Conservation (phyloP, 35 echinoderm and acorn worm species). For the Ophioderma brevispina region DNA sequence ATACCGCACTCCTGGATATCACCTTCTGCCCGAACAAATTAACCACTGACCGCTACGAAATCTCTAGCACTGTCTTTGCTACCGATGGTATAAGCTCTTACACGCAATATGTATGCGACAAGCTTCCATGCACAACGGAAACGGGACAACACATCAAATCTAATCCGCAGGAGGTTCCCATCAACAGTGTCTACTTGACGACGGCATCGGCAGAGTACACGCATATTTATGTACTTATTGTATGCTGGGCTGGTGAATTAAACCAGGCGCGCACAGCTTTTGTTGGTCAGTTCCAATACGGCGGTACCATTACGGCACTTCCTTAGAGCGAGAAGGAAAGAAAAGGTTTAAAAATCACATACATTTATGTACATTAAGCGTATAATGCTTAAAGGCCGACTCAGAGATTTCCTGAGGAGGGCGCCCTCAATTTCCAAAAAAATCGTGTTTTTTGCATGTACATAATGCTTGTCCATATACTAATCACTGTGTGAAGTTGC, state of each 20-base stretch:
- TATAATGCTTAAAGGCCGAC: no score
- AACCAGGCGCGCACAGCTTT: not conserved
- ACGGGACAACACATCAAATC: not conserved
- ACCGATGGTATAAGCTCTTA: not conserved
- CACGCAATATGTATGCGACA: not conserved
- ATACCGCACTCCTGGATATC: not conserved
- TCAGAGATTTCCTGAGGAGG: no score
- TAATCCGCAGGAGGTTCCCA: not conserved
- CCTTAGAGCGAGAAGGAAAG: no score
- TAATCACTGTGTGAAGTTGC: no score
- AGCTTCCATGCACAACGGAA: not conserved
- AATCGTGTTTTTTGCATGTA: no score
- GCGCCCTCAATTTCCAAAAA: no score
- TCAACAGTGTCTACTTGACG: not conserved
- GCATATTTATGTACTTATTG: not conserved
- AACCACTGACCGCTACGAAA: not conserved
- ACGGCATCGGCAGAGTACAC: not conserved
- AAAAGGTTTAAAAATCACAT: no score
- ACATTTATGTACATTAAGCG: no score
- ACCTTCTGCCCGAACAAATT: not conserved
- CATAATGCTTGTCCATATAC: no score
- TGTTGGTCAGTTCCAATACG: not conserved
- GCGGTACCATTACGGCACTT: not conserved
- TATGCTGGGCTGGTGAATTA: not conserved
- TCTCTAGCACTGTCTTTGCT: not conserved